Evolutionary conservation across 2,113 vertebrate genomes (phyloP).

Genomic region (Eurystomus gularis): DNA sequence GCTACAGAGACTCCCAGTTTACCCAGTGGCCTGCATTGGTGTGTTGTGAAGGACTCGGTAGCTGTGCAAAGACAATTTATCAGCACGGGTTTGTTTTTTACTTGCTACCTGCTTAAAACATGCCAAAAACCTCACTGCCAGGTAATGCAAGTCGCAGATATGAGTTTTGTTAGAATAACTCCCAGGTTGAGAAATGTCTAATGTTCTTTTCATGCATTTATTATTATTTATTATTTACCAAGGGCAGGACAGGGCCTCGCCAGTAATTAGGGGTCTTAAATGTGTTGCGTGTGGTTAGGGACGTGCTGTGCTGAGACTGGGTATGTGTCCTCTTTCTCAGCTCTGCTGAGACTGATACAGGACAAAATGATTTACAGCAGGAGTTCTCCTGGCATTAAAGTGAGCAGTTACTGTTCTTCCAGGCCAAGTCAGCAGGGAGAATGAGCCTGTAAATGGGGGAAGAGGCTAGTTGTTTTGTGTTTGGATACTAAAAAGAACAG

Average conservation of each 20-base stretch:
- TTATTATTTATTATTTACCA: background rate
- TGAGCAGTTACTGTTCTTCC: background rate
- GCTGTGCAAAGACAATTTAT: background rate
- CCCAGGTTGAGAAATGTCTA: background rate
- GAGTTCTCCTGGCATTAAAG: background rate
- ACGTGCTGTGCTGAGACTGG: background rate
- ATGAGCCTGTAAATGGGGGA: background rate
- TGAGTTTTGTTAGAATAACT: background rate
- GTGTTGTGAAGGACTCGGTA: background rate
- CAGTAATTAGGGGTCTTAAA: background rate
- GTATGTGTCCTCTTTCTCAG: background rate
- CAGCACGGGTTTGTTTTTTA: background rate
- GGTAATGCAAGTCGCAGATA: background rate
- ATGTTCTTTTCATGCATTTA: background rate
- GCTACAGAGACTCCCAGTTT: background rate
- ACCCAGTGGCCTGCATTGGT: background rate
- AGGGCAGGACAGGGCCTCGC: background rate
- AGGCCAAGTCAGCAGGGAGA: background rate
- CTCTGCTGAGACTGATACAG: background rate
- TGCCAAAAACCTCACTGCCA: background rate
- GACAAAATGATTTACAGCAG: background rate
- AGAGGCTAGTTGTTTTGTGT: background rate
- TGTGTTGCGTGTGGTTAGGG: background rate
- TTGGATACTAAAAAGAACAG: background rate
- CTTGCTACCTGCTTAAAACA: background rate